Evolutionary conservation across 2,888 invertebrate species (phyloP), one percentile per base, ranked within the genome.

Genomic region (Allolobophora icterica): DNA sequence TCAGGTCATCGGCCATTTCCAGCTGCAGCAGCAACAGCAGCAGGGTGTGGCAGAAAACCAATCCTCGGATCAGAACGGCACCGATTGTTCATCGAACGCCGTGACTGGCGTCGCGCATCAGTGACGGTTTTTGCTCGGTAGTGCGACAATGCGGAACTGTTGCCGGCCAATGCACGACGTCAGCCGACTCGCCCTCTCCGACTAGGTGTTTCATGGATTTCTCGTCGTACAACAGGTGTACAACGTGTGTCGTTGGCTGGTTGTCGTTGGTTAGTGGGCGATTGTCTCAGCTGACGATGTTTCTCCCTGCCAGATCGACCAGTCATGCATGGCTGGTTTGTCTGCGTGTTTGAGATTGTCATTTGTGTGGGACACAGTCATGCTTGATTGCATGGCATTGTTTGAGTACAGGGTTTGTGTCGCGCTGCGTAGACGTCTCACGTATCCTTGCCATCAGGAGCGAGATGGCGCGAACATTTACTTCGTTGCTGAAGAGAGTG

Each of bases 1-100:
- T 42, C 42, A 45, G 35, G 52, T 92, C 34, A 92, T 93, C 34
- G 92, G 91, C 38, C 90, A 90, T 58, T 90, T 92, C 42, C 91
- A 91, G 90, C 90, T 90, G 87, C 89, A 91, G 38, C 83, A 84
- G 33, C n/a, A n/a, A n/a, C 90, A 40, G 84, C 38, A 71, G n/a
- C 71, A 71, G n/a, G n/a, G 30, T 8, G 71, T 71, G 71, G 71
- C 71, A n/a, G 71, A 58, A 35, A 58, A 83, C 58, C 90, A 90
- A 35, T 52, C 90, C 34, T 83, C 71, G 34, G 90, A 90, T n/a
- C 90, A 90, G 33, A 58, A 58, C 8, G 90, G 52, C 58, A 35
- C 90, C 71, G 52, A 58, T n/a, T 90, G 58, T n/a, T 90, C 90
- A 5, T 38, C 58, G 24, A 35, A 19, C 58, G 42, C n/a, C 34